Base-by-base conservation (phyloP, 2,888 invertebrate species). In the Eubasilissa splendida region DNA sequence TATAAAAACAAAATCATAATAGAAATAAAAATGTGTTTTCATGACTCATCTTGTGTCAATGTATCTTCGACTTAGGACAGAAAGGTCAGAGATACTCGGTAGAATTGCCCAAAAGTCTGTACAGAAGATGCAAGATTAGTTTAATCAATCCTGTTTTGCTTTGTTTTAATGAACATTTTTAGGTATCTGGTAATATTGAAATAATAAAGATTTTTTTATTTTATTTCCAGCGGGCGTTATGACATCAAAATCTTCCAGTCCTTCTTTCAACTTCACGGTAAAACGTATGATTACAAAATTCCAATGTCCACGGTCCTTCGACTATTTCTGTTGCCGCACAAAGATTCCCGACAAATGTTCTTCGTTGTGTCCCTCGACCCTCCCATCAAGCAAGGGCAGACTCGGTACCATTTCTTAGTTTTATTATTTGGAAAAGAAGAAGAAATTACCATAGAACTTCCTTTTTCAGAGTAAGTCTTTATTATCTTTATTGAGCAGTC, bases 221-320 rank as follows among this genome's bases (percentile, higher is more conserved):
- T 85, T 84, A 84, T 84, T 92, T 92, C 80, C 90, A 97, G 97
- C 90, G 98, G 98, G 91, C 96, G 98, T 84, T 98, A 98, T 87
- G 98, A 98, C 88, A 96, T 98, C 88, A 98, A 98, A 89, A 94
- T 98, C 81, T 98, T 96, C 88, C 95, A 96, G 84, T 88, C 89
- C 50, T 89, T 90, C 86, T 89, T 90, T 88, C 89, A 88, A 86
- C 93, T 94, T 75, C 91, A 97, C 94, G 98, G 98, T 86, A 99
- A 99, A 92, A 99, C 99, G 0, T 99, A 99, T 87, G 99, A 99
- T 90, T 99, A 99, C 91, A 99, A 99, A 90, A 99, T 99, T 85
- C 99, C 99, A 0, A 96, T 98, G 94, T 96, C 97, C 0, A 98
- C 99, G 0, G 98, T 99, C 4, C 90, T 99, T 14, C 93, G 99